phyloP scores from a whole-genome alignment of 2,888 invertebrate species.

The Geotrupes spiniger region DNA sequence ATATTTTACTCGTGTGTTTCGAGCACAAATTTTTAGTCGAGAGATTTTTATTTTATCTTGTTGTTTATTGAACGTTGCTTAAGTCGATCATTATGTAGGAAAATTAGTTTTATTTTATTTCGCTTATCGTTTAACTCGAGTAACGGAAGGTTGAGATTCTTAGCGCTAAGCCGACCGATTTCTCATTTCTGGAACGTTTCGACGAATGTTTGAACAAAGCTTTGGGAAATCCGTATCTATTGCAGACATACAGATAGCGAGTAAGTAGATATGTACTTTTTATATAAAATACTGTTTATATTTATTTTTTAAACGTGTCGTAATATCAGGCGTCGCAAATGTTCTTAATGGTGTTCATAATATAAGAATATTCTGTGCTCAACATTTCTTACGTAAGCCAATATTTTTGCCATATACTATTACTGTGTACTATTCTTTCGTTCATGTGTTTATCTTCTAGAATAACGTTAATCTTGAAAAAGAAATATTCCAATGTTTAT shows the following conservation, averaged over 20 bases:
- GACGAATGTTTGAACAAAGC: too few relatives aligned
- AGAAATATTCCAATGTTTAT: slow-evolving; percentile 21
- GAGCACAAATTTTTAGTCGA: neutral
- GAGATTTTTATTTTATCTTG: neutral
- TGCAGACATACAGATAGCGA: neutral
- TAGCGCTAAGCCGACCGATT: too few relatives aligned
- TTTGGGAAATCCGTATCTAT: too few relatives aligned
- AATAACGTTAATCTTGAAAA: slow-evolving; percentile 14
- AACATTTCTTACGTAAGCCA: slow-evolving; percentile 14
- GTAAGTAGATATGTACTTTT: neutral
- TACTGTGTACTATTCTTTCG: slow-evolving; percentile 12
- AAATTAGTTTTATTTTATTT: too few relatives aligned
- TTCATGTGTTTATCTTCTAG: slow-evolving; percentile 20
- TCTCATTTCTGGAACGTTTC: too few relatives aligned
- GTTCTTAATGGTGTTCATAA: slow-evolving; percentile 9
- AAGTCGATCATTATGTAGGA: neutral
- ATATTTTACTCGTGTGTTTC: neutral
- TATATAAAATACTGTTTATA: neutral
- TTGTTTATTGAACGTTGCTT: neutral
- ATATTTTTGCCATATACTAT: slow-evolving; percentile 19
- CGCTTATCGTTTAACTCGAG: too few relatives aligned
- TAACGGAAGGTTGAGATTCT: too few relatives aligned
- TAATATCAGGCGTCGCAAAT: slow-evolving; percentile 5
- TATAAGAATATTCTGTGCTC: slow-evolving; percentile 12
- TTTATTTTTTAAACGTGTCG: slow-evolving; percentile 1